Conservation (phyloP, 2,113 vertebrate genomes). For the Mixornis gularis region DNA sequence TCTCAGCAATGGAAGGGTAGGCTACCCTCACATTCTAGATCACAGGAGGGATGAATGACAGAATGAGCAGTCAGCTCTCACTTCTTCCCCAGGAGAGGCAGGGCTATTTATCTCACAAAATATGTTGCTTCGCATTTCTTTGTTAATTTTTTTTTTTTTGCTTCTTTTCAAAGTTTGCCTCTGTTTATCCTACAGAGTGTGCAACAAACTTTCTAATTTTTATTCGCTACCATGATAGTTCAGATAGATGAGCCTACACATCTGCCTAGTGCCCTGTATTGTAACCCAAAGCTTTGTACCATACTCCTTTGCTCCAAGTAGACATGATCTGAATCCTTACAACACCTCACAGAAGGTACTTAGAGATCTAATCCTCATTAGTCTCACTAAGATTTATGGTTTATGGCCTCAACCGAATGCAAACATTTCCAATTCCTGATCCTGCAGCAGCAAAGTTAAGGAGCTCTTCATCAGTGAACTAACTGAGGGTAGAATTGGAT, state of each 20-base stretch:
- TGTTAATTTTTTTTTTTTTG: background rate
- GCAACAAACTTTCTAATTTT: background rate
- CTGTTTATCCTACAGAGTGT: background rate
- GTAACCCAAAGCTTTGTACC: background rate
- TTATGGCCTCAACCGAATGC: background rate
- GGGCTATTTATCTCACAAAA: background rate
- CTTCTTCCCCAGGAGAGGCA: background rate
- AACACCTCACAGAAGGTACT: background rate
- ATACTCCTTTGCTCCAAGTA: background rate
- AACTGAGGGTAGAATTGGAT: background rate
- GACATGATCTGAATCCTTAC: background rate
- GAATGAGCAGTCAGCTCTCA: background rate
- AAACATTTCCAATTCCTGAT: background rate
- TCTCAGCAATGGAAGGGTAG: background rate
- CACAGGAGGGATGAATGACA: background rate
- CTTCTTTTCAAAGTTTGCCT: background rate
- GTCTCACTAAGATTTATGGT: background rate
- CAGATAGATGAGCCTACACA: background rate
- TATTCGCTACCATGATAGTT: background rate
- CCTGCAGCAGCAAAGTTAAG: background rate
- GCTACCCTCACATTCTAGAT: background rate
- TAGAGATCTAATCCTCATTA: background rate
- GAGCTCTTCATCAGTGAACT: background rate
- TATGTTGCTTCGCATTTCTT: rapidly evolving
- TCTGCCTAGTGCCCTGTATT: background rate